These are phyloP conservation scores for Sialia sialis DNA, from an alignment of 2,113 vertebrate species.

Conservation along the genomic window DNA sequence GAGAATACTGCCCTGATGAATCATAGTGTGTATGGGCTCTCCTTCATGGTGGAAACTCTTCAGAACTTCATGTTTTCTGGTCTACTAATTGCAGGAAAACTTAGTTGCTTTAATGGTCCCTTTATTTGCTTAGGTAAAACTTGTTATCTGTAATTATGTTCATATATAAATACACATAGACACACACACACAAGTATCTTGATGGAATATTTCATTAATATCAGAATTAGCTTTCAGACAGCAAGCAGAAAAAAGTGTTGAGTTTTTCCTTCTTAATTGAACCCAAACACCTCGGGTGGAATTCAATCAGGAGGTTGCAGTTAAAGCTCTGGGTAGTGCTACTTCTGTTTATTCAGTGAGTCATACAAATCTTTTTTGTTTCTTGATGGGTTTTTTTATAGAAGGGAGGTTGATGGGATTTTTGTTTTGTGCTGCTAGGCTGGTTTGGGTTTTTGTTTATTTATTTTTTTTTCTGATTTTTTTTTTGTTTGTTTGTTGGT, in stretches of 20 bases:
- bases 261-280: background rate
- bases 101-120: background rate
- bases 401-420: too few species aligned
- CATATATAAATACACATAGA: background rate
- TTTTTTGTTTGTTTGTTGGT: too few species aligned
- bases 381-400: accelerated
- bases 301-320: background rate
- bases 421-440: background rate
- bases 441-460: background rate
- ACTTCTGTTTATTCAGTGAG: background rate
- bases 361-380: background rate
- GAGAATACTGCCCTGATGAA: background rate
- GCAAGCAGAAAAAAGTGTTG: background rate
- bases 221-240: background rate
- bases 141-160: background rate
- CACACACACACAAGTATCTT: background rate
- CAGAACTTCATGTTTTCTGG: background rate
- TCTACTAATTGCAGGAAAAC: background rate
- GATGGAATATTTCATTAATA: background rate
- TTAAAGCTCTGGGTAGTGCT: background rate
- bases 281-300: background rate
- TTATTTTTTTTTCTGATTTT: too few species aligned
- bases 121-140: background rate
- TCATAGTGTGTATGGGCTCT: background rate
- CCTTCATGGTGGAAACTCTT: background rate